Evolutionary conservation across 2,113 vertebrate species (phyloP).

Genomic region (Oxygymnocypris stewartii): DNA sequence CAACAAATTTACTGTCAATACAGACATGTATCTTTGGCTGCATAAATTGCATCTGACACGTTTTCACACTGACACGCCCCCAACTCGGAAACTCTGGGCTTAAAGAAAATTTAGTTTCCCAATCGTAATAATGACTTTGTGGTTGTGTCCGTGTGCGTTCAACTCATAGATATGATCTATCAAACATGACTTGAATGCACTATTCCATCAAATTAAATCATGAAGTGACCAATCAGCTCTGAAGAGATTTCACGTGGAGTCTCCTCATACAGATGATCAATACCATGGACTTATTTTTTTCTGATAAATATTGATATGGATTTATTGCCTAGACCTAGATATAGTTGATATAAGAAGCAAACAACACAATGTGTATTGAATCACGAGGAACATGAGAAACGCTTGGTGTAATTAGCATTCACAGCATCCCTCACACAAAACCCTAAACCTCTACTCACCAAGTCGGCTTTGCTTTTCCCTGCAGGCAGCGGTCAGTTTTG

Average conservation of each 20-base stretch:
- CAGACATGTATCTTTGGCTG: too few species aligned
- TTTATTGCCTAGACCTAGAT: neutral
- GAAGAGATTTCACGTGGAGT: neutral
- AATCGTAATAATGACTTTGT: too few species aligned
- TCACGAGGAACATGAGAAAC: neutral
- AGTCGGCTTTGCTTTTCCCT: conserved; percentile 87
- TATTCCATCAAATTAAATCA: neutral
- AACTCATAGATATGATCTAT: too few species aligned
- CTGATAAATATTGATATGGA: neutral
- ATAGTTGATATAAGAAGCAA: neutral
- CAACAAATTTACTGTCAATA: too few species aligned
- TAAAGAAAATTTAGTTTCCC: too few species aligned
- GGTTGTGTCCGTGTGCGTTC: too few species aligned
- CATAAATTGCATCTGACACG: too few species aligned
- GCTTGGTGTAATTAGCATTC: neutral
- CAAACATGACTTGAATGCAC: too few species aligned
- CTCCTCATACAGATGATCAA: neutral
- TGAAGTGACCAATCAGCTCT: neutral
- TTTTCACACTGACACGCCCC: too few species aligned
- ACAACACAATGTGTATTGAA: neutral
- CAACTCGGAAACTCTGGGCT: too few species aligned
- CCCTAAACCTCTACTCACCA: conserved; percentile 75
- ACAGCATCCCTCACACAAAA: neutral
- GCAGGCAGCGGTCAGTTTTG: conserved; percentile 80
- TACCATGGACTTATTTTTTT: neutral